Evolutionary conservation across 2,888 invertebrate species (phyloP).

Genomic region (Synanthedon tipuliformis): DNA sequence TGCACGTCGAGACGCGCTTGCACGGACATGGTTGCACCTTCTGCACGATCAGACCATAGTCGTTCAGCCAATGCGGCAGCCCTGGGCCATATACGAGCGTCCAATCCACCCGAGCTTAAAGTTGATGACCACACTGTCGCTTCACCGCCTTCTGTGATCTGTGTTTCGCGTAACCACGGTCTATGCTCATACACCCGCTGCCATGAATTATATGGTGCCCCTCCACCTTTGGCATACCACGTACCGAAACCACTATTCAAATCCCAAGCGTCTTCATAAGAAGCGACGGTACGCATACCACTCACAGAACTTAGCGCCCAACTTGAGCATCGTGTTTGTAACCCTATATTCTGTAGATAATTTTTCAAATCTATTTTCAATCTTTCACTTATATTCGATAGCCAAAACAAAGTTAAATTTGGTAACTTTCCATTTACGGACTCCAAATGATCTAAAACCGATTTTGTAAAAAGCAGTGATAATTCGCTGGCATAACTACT

Average conservation of each 20-base stretch:
- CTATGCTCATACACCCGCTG: slow-evolving; percentile 84
- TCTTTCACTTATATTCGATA: slow-evolving; percentile 26
- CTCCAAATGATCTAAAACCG: slow-evolving; percentile 69
- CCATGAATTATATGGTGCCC: slow-evolving; percentile 85
- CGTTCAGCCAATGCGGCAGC: slow-evolving; percentile 84
- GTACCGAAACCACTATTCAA: slow-evolving; percentile 84
- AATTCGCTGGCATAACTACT: slow-evolving; percentile 74
- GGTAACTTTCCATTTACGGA: slow-evolving; percentile 53
- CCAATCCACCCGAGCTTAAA: slow-evolving; percentile 75
- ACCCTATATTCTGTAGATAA: slow-evolving; percentile 24
- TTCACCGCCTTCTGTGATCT: slow-evolving; percentile 77
- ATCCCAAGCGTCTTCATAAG: slow-evolving; percentile 87
- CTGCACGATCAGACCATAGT: slow-evolving; percentile 74
- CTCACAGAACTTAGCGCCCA: slow-evolving; percentile 65
- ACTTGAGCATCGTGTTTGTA: slow-evolving; percentile 74
- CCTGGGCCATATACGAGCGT: slow-evolving; percentile 83
- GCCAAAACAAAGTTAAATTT: slow-evolving; percentile 38
- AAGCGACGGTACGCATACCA: slow-evolving; percentile 78
- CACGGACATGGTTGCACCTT: slow-evolving; percentile 59
- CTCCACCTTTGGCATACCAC: slow-evolving; percentile 76
- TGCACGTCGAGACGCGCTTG: slow-evolving; percentile 75
- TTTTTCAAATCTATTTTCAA: slow-evolving; percentile 31
- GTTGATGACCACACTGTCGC: slow-evolving; percentile 86
- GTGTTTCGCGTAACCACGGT: slow-evolving; percentile 63
- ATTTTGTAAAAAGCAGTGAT: slow-evolving; percentile 79